phyloP scores from a whole-genome alignment of 1,140 invertebrate species.

The Eueides isabella region DNA sequence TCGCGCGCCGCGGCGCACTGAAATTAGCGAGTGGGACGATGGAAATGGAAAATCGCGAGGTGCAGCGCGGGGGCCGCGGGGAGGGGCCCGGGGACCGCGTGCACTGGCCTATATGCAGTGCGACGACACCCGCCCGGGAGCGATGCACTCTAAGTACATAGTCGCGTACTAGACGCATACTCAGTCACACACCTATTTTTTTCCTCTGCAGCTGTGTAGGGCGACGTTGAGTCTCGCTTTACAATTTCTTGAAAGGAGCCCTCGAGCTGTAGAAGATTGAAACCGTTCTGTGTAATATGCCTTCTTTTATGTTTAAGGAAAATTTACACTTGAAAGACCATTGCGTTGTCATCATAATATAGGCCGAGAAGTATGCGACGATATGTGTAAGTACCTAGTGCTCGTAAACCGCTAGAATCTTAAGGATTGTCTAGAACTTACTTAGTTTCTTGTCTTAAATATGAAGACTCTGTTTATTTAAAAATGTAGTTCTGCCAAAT shows the following conservation, averaged over 20 bases:
- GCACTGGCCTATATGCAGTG: slow-evolving; percentile 81
- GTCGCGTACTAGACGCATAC: slow-evolving; percentile 74
- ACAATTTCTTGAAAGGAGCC: slow-evolving; percentile 70
- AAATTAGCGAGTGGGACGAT: slow-evolving; percentile 70
- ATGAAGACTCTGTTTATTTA: neutral
- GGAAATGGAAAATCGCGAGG: slow-evolving; percentile 79
- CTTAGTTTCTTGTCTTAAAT: neutral
- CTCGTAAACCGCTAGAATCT: neutral
- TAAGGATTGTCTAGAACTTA: neutral
- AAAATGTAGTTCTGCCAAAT: neutral
- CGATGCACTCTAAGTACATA: slow-evolving; percentile 79
- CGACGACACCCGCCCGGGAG: slow-evolving; percentile 79
- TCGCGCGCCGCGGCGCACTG: slow-evolving; percentile 52
- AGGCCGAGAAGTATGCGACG: slow-evolving; percentile 21
- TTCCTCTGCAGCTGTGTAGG: slow-evolving; percentile 65
- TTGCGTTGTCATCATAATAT: slow-evolving; percentile 27
- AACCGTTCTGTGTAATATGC: slow-evolving; percentile 52
- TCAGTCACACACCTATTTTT: slow-evolving; percentile 73
- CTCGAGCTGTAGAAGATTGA: slow-evolving; percentile 68
- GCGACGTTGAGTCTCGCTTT: slow-evolving; percentile 67
- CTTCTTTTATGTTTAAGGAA: slow-evolving; percentile 49
- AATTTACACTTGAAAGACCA: slow-evolving; percentile 46
- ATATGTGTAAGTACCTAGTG: neutral
- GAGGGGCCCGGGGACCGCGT: slow-evolving; percentile 69
- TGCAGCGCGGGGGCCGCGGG: slow-evolving; percentile 52